These are phyloP conservation scores for Drosophila santomea DNA, from an alignment of 1,140 invertebrate genomes.

Conservation along the genomic window DNA sequence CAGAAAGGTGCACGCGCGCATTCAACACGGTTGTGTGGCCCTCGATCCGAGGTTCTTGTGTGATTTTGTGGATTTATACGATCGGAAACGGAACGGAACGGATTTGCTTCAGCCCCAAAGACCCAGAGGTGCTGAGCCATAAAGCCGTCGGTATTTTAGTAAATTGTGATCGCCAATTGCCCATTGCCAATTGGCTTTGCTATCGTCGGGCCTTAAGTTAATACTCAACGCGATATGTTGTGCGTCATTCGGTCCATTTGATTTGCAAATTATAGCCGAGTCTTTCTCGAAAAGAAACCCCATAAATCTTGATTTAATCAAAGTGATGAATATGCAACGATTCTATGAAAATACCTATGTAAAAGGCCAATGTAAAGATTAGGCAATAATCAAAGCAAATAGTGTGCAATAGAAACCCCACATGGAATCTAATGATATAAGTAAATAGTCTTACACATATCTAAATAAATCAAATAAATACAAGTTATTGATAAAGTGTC, in stretches of 20 bases:
- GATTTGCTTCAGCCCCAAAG: slow-evolving; percentile 52
- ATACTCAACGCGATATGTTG: slow-evolving; percentile 26
- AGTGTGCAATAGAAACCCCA: slow-evolving; percentile 52
- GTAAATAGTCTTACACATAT: slow-evolving; percentile 33
- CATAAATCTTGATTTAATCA: slow-evolving; percentile 73
- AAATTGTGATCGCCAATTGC: background rate
- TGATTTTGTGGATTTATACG: slow-evolving; percentile 35
- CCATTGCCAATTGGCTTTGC: background rate
- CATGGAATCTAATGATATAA: slow-evolving; percentile 27
- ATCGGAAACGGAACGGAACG: slow-evolving; percentile 63
- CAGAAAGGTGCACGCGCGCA: slow-evolving; percentile 82
- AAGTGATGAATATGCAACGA: slow-evolving; percentile 75
- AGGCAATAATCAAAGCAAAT: slow-evolving; percentile 34
- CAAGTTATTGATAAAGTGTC: slow-evolving; percentile 64
- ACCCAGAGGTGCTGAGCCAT: slow-evolving; percentile 6
- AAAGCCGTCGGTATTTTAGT: slow-evolving; percentile 63
- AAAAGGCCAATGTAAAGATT: slow-evolving; percentile 24
- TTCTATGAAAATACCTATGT: slow-evolving; percentile 42
- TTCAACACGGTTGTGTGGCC: slow-evolving; percentile 77
- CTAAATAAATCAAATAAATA: slow-evolving; percentile 56
- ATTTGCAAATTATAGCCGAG: slow-evolving; percentile 64
- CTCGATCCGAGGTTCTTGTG: slow-evolving; percentile 50
- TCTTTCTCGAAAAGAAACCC: slow-evolving; percentile 52
- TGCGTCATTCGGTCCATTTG: slow-evolving; percentile 63
- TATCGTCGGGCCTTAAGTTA: slow-evolving; percentile 3